Evolutionary conservation across 2,888 invertebrate genomes (phyloP), one percentile per base, ranked within the genome.

Genomic region (Caenorhabditis auriculariae): DNA sequence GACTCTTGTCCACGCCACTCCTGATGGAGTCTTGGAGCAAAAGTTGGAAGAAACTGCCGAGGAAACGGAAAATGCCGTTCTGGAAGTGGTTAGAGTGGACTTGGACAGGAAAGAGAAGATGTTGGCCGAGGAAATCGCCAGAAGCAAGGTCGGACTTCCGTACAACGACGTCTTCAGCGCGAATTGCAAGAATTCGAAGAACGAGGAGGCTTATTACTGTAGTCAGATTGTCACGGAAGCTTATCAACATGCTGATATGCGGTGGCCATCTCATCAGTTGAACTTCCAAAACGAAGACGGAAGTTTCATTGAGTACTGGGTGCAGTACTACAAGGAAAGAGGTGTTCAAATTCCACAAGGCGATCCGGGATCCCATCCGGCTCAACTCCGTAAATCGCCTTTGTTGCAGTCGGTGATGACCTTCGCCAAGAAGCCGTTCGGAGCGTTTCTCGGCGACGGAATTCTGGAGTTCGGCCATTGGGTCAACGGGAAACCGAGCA

Each of bases 101-200:
- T 12, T 12, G n/a, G 19, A 1, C 21, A 19, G 5, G 28, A n/a
- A 9, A 26, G 19, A 9, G 1, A 28, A 23, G 21, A 2, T 37
- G 9, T 4, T 32, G 19, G 61, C 57, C 7, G 56, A 24, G 9
- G 29, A 21, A 7, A 54, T 32, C 15, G 50, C 57, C 17, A 35
- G 39, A 29, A 17, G 37, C 12, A 53, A 57, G 35, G 26, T 61
- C n/a, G 61, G 61, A 1, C n/a, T 37, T 0, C 35, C 49, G 7
- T 72, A 72, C 54, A 72, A 72, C 48, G 72, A 72, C 42, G 27
- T 72, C 9, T 72, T 72, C 51, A 32, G 55, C 7, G 41, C 59
- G 23, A 56, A 67, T 27, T 47, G 54, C 27, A 3, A 49, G 1
- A 65, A 67, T 46, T 69, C 72, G 1, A 47, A 59, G 5, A 62